Conservation (phyloP, 2,113 vertebrate genomes). For the Chionodraco myersi region DNA sequence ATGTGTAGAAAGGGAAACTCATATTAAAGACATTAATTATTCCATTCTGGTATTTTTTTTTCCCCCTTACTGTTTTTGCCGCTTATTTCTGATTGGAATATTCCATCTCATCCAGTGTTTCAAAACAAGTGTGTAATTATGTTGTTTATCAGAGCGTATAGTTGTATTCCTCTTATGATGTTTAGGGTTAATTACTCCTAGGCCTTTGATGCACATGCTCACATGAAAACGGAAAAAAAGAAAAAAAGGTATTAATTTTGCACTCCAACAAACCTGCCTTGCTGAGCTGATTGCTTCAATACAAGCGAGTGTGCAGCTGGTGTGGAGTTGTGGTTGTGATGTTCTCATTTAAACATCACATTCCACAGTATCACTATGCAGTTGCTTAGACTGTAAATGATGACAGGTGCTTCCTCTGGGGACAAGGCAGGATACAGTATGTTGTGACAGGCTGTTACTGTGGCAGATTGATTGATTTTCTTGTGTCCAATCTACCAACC, state of each 20-base stretch:
- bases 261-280: constrained; percentile 65
- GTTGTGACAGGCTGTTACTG: neutral
- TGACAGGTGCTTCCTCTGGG: constrained; percentile 22
- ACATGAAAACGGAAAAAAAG: constrained; percentile 57
- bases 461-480: neutral
- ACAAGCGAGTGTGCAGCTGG: constrained; percentile 19
- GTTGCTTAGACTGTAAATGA: constrained; percentile 19
- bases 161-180: constrained; percentile 74
- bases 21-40: constrained; percentile 80
- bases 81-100: constrained; percentile 66
- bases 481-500: neutral
- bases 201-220: constrained; percentile 64
- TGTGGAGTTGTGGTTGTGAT: constrained; percentile 18
- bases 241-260: constrained; percentile 69
- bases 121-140: constrained; percentile 82
- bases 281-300: constrained; percentile 55
- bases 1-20: constrained; percentile 69
- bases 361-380: constrained; percentile 11
- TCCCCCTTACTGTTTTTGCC: constrained; percentile 36
- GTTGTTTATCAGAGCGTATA: constrained; percentile 81
- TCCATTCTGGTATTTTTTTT: constrained; percentile 73
- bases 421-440: neutral
- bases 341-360: constrained; percentile 36
- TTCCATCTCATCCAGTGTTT: constrained; percentile 80
- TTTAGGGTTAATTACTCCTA: constrained; percentile 73